A percentile compares a stretch with the other conserved stretches of the same genome.
Evolutionary conservation across 2,797 vertebrate genomes (phyloP).

Genomic region (Fistularia commersonii): DNA sequence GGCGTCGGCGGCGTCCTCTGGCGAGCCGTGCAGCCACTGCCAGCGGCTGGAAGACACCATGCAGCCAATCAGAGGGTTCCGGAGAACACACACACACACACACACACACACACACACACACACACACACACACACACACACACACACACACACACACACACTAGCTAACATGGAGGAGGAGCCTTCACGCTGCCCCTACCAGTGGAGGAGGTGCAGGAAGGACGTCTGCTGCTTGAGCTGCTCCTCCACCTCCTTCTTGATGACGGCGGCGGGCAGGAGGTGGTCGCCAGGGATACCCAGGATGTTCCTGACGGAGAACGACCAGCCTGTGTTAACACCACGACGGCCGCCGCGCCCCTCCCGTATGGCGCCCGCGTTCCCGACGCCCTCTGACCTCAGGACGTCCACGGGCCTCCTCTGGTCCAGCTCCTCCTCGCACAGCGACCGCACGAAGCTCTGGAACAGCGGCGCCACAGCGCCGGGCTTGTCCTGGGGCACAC

Average conservation of each 20-base stretch:
- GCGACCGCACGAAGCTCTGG: conserved; percentile 82
- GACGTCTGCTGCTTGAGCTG: conserved; percentile 80
- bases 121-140: background rate
- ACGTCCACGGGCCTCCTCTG: conserved; percentile 77
- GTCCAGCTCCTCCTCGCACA: conserved; percentile 80
- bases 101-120: too few species aligned
- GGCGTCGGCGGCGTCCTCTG: conserved; percentile 80
- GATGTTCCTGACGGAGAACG: conserved; percentile 72
- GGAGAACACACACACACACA: too few species aligned
- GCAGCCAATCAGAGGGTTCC: too few species aligned
- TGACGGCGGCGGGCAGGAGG: conserved; percentile 72
- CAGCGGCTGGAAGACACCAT: too few species aligned
- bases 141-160: background rate
- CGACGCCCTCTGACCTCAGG: conserved; percentile 75
- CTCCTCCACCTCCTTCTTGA: conserved; percentile 79
- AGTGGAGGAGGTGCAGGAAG: conserved; percentile 88
- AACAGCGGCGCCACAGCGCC: conserved; percentile 80
- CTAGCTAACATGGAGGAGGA: background rate
- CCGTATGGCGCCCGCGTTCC: too few species aligned
- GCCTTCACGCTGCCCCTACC: conserved; percentile 73
- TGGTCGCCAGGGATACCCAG: conserved; percentile 82
- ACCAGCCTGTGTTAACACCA: background rate
- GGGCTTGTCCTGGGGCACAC: conserved; percentile 70
- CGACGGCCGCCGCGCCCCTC: background rate
- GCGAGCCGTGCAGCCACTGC: conserved; percentile 82